A percentile compares a stretch with the other conserved stretches of the same genome.
These are phyloP conservation scores for Aphidius ervi DNA, from an alignment of 1,140 invertebrate species.

Conservation along the genomic window DNA sequence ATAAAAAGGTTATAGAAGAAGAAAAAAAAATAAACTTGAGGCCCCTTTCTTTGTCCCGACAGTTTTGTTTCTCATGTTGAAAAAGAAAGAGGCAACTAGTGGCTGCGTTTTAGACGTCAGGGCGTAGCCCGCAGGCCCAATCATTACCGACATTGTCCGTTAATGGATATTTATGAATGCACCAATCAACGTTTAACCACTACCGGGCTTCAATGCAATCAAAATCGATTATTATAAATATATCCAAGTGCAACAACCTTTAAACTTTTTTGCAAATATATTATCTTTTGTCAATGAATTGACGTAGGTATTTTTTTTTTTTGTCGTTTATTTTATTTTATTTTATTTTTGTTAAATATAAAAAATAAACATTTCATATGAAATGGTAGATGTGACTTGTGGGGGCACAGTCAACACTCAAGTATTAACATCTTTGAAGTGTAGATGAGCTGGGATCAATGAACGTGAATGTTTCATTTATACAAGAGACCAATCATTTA, in stretches of 20 bases:
- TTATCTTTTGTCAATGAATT: background rate
- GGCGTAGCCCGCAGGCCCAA: slow-evolving; percentile 47
- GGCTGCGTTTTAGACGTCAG: slow-evolving; percentile 30
- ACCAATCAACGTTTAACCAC: slow-evolving; percentile 50
- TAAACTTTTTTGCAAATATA: background rate
- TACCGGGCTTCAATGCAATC: slow-evolving; percentile 54
- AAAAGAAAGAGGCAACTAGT: slow-evolving; percentile 35
- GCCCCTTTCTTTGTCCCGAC: slow-evolving; percentile 13
- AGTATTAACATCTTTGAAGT: background rate
- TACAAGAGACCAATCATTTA: background rate
- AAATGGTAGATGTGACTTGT: background rate
- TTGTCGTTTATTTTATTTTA: background rate
- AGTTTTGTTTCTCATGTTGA: slow-evolving; percentile 34
- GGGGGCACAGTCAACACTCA: background rate
- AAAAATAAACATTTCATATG: background rate
- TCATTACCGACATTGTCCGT: slow-evolving; percentile 53
- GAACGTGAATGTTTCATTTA: background rate
- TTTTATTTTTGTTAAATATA: background rate
- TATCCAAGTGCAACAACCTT: background rate
- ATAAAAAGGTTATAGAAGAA: slow-evolving; percentile 1
- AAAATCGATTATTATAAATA: slow-evolving; percentile 51
- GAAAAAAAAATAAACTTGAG: background rate
- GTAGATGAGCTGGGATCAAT: background rate
- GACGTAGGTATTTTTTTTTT: background rate
- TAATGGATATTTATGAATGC: slow-evolving; percentile 56